Base-by-base conservation (phyloP, 2,888 invertebrate species). In the Sarcophaga carnaria region DNA sequence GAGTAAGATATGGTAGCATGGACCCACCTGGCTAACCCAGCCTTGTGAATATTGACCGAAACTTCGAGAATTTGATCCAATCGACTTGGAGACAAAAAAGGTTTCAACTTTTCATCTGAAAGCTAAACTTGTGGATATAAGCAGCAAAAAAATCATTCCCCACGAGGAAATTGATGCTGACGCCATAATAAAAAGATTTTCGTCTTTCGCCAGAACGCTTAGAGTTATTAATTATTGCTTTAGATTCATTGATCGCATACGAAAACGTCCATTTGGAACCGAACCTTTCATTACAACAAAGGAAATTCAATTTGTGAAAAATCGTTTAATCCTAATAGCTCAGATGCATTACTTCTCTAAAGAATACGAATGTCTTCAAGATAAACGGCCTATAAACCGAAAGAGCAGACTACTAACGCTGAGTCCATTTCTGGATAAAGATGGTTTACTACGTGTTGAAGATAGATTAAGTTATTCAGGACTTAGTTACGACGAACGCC, bases 371-470 rank as follows among this genome's bases (percentile, higher is more conserved):
- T 20, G 62, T 62, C n/a, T 14, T 62, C 62, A 62, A n/a, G n/a
- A 62, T n/a, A 62, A 62, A 27, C 27, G 27, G 27, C 27, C 27
- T 27, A 27, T 14, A 14, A 49, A 49, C n/a, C 59, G 6, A 59
- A 69, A 54, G 22, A 79, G 76, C 64, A 14, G 71, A 4, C 69
- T 79, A 0, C 60, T 88, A 4, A 25, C 83, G 1, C 22, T 84
- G 10, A 88, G 63, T 49, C 84, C 84, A 11, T 71, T 83, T 37
- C 70, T 88, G 0, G 88, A 86, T 17, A 3, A 67, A 14, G 20
- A 83, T 2, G 60, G 49, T 4, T 8, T 83, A 4, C 49, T 83
- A 37, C 75, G 77, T 22, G 78, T 85, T 2, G 77, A 63, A 25
- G 82, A 80, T 4, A n/a, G 79, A 3, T 64, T 85, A n/a, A 45